phyloP scores from a whole-genome alignment of 2,113 vertebrate species.

The Argyrosomus japonicus region DNA sequence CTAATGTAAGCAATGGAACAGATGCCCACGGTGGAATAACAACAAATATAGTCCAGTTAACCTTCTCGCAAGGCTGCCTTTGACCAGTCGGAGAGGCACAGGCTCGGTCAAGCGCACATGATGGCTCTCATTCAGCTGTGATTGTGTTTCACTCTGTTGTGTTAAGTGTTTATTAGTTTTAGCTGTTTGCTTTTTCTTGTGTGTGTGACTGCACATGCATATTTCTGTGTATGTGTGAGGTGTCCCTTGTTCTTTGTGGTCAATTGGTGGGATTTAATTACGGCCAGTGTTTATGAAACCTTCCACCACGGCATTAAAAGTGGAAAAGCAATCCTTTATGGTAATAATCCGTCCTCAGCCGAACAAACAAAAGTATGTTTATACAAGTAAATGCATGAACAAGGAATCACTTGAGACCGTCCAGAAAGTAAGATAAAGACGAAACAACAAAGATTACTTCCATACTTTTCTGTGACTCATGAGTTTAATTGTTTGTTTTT shows the following conservation, averaged over 20 bases:
- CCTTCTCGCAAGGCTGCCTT: slow-evolving; percentile 81
- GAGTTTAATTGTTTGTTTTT: slow-evolving; percentile 81
- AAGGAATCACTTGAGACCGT: slow-evolving; percentile 63
- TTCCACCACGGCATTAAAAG: slow-evolving; percentile 60
- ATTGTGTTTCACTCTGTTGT: slow-evolving; percentile 74
- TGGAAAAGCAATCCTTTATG: slow-evolving; percentile 69
- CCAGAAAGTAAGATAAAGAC: slow-evolving; percentile 68
- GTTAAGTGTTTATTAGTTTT: slow-evolving; percentile 76
- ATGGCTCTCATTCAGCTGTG: slow-evolving; percentile 71
- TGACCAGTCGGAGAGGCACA: slow-evolving; percentile 70
- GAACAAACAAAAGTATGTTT: slow-evolving; percentile 73
- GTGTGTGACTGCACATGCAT: slow-evolving; percentile 4
- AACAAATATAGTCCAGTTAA: slow-evolving; percentile 79
- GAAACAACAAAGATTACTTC: slow-evolving; percentile 75
- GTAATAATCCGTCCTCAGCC: slow-evolving; percentile 61
- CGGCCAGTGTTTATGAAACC: slow-evolving; percentile 66
- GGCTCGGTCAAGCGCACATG: slow-evolving; percentile 73
- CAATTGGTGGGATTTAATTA: slow-evolving; percentile 71
- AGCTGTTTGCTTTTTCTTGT: slow-evolving; percentile 32
- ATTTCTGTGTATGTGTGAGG: slow-evolving; percentile 12
- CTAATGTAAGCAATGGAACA: slow-evolving; percentile 81
- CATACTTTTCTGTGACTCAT: slow-evolving; percentile 74
- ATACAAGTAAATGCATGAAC: slow-evolving; percentile 63
- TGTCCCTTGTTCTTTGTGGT: slow-evolving; percentile 54
- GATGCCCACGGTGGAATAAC: slow-evolving; percentile 77